A percentile compares a stretch with the other conserved stretches of the same genome.
These are phyloP conservation scores for Xyliphius kryptos DNA, from an alignment of 2,113 vertebrate species.

Conservation along the genomic window DNA sequence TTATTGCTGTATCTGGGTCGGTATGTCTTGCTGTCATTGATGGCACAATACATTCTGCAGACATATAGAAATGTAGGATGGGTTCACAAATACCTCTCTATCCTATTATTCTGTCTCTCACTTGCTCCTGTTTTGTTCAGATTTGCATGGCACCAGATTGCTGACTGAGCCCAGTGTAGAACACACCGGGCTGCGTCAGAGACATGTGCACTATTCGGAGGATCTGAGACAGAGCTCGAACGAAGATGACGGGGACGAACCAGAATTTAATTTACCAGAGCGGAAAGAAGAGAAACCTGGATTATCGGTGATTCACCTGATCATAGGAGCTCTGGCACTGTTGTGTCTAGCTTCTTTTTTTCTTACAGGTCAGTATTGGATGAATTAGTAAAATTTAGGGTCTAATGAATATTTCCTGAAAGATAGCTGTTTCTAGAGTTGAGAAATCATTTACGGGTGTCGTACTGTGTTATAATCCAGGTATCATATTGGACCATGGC, in stretches of 20 bases:
- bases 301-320: slow-evolving; percentile 68
- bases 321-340: slow-evolving; percentile 69
- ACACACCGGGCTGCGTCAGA: slow-evolving; percentile 55
- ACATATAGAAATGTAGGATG: too few species aligned
- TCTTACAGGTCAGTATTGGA: slow-evolving; percentile 68
- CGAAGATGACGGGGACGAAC: slow-evolving; percentile 63
- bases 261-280: slow-evolving; percentile 54
- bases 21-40: too few species aligned
- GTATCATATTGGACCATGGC: slow-evolving; percentile 54
- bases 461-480: slow-evolving; percentile 53
- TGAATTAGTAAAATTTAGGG: too few species aligned
- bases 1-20: too few species aligned
- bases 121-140: slow-evolving; percentile 8
- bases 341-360: slow-evolving; percentile 76
- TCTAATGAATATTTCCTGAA: too few species aligned
- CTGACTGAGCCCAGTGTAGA: slow-evolving; percentile 30
- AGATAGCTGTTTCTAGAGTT: too few species aligned
- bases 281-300: slow-evolving; percentile 53
- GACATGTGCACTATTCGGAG: slow-evolving; percentile 47
- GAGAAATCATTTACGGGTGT: too few species aligned
- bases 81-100: too few species aligned
- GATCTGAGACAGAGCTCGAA: slow-evolving; percentile 55
- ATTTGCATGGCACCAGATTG: slow-evolving; percentile 29
- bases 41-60: too few species aligned
- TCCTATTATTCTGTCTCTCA: too few species aligned